Percentiles rank a stretch among this genome's conserved stretches.
Conservation (phyloP, 2,797 vertebrate species). For the Pseudopleuronectes americanus region DNA sequence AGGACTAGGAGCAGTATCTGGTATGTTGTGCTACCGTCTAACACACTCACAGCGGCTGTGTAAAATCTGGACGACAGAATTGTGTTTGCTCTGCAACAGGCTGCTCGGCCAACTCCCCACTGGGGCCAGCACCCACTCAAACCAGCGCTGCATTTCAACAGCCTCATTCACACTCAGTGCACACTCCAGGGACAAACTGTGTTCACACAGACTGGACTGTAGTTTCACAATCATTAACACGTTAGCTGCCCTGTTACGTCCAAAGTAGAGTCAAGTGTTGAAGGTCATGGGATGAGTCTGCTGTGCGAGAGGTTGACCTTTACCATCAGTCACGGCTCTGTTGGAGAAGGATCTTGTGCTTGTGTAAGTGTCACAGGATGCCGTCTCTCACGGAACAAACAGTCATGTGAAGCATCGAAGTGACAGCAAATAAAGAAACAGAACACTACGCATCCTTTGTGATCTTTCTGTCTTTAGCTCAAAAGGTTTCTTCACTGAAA, state of each 20-base stretch:
- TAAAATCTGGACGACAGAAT: constrained; percentile 28
- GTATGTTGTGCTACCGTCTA: constrained; percentile 10
- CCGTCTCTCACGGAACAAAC: not conserved
- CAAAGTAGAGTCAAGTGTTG: not conserved
- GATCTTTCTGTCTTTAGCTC: not conserved
- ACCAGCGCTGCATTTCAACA: constrained; percentile 7
- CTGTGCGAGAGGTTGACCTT: constrained; percentile 2
- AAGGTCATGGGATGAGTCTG: constrained; percentile 14
- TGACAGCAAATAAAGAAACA: constrained; percentile 26
- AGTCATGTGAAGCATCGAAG: constrained; percentile 6
- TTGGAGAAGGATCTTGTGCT: constrained; percentile 29
- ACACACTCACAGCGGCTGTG: constrained; percentile 16
- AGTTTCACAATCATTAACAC: not conserved
- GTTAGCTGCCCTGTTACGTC: not conserved
- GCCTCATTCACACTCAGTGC: constrained; percentile 45
- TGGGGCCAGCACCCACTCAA: constrained; percentile 12
- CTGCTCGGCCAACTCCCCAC: constrained; percentile 26
- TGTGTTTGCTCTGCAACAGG: constrained; percentile 33
- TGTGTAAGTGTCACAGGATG: constrained; percentile 31
- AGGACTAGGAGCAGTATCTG: constrained; percentile 4
- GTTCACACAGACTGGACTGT: not conserved
- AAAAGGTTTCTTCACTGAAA: constrained; percentile 10
- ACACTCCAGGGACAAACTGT: constrained; percentile 12
- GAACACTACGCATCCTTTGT: not conserved
- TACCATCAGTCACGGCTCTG: not conserved